Evolutionary conservation across 2,888 invertebrate genomes (phyloP).

Genomic region (Crocallis elinguaria): DNA sequence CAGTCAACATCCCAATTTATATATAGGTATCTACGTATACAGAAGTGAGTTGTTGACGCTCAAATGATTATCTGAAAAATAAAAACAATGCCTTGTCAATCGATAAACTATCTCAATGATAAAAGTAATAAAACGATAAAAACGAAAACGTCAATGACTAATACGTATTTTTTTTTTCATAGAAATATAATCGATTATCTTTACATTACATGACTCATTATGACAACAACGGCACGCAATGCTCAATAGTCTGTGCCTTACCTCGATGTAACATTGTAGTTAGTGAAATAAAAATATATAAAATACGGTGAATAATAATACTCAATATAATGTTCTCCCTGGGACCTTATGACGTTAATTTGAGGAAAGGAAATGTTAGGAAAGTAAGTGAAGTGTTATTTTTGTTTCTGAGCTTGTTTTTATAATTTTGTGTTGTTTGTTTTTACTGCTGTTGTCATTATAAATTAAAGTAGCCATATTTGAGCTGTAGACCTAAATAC

Average conservation of each 20-base stretch:
- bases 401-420: no score
- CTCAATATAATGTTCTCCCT: constrained; percentile 22
- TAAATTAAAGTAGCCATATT: no score
- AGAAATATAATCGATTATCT: constrained; percentile 34
- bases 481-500: no score
- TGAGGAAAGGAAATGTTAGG: constrained; percentile 11
- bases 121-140: constrained; percentile 20
- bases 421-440: no score
- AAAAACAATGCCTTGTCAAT: constrained; percentile 8
- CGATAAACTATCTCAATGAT: constrained; percentile 3
- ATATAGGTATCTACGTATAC: neutral
- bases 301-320: neutral
- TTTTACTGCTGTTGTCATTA: no score
- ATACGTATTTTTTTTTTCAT: constrained; percentile 29
- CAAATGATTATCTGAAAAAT: neutral
- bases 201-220: constrained; percentile 34
- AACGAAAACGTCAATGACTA: constrained; percentile 29
- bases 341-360: constrained; percentile 21
- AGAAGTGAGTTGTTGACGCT: neutral
- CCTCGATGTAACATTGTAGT: constrained; percentile 18
- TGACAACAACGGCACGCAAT: constrained; percentile 24
- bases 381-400: constrained; percentile 6
- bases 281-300: constrained; percentile 5
- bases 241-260: constrained; percentile 26
- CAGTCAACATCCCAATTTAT: no score